phyloP scores from a whole-genome alignment of 2,797 vertebrate species.

The Gymnothorax javanicus region DNA sequence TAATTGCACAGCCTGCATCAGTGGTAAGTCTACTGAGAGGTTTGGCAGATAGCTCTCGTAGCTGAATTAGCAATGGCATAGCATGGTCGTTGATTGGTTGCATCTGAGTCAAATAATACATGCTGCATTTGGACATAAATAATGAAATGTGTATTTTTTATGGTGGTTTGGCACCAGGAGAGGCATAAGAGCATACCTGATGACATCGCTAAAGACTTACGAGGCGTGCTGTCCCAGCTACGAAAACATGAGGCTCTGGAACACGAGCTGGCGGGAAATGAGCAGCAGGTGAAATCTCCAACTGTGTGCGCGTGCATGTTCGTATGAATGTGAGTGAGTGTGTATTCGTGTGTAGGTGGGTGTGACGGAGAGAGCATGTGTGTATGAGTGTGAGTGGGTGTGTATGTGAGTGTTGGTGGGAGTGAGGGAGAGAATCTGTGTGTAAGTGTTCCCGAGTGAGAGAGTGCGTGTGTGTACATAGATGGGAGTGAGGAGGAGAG shows the following conservation, averaged over 20 bases:
- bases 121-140: no score
- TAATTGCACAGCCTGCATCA: no score
- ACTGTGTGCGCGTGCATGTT: neutral
- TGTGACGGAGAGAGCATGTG: neutral
- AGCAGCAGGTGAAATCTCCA: slow-evolving; percentile 72
- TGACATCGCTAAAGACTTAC: slow-evolving; percentile 78
- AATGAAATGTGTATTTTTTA: no score
- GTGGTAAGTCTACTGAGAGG: no score
- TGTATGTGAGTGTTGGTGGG: slow-evolving; percentile 14
- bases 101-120: no score
- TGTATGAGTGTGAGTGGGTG: slow-evolving; percentile 17
- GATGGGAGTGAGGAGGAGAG: neutral
- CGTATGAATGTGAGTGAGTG: neutral
- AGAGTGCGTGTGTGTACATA: neutral
- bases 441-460: neutral
- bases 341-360: neutral
- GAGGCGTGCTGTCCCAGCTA: slow-evolving; percentile 77
- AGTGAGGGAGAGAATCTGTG: neutral
- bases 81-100: no score
- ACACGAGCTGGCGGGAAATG: slow-evolving; percentile 71
- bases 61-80: no score
- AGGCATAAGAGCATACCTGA: slow-evolving; percentile 81
- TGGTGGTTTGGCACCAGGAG: slow-evolving; percentile 65
- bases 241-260: slow-evolving; percentile 80
- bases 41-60: no score